These are phyloP conservation scores for Lepidurus couesii DNA, from an alignment of 1,140 invertebrate species.

Conservation along the genomic window DNA sequence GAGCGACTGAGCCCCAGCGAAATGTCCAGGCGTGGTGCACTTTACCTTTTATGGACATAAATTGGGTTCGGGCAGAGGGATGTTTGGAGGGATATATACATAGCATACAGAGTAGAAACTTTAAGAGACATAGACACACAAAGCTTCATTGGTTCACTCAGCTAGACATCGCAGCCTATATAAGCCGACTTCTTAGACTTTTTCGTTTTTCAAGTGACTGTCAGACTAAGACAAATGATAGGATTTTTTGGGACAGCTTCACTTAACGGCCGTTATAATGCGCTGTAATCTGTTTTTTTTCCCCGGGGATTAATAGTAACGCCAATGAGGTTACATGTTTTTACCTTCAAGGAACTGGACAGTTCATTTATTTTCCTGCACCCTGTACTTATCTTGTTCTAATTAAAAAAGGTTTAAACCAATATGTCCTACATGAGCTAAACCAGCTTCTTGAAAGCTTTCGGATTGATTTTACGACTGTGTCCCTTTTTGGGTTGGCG, in stretches of 20 bases:
- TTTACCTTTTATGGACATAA: slow-evolving; percentile 16
- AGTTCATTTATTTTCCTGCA: no score
- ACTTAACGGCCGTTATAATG: neutral
- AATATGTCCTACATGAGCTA: no score
- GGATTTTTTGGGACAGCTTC: neutral
- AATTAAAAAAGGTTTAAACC: no score
- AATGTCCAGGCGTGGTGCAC: slow-evolving; percentile 7
- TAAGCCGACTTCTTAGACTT: no score
- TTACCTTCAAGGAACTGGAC: no score
- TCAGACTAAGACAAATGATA: slow-evolving; percentile 11
- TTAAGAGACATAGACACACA: neutral
- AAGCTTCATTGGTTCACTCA: slow-evolving; percentile 13
- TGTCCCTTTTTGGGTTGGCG: no score
- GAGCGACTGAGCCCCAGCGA: neutral
- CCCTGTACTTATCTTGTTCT: no score
- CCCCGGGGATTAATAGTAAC: no score
- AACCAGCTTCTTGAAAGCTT: no score
- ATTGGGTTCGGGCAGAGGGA: neutral
- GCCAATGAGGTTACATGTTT: no score
- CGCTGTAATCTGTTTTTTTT: no score
- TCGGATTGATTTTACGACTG: no score
- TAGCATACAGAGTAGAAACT: neutral
- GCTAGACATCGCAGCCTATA: neutral
- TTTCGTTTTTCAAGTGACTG: neutral
- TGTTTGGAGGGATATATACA: slow-evolving; percentile 6